These are phyloP conservation scores for Drosophila setifemur DNA, from an alignment of 1,140 invertebrate genomes.

Conservation along the genomic window DNA sequence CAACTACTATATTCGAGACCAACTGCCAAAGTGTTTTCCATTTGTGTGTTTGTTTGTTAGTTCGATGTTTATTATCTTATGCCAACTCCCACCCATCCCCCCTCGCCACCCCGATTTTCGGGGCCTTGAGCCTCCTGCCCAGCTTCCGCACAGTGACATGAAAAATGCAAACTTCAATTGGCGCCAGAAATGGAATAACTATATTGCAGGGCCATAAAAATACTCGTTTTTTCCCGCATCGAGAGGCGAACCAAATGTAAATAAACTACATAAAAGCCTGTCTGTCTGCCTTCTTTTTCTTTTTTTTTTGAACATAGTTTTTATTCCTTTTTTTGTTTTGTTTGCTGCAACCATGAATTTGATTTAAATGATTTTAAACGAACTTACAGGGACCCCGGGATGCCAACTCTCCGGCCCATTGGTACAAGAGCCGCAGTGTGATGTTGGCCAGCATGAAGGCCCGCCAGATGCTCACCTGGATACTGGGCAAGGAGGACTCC, in stretches of 20 bases:
- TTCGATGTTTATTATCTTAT: slow-evolving; percentile 14
- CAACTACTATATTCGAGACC: slow-evolving; percentile 20
- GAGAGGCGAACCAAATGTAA: slow-evolving; percentile 21
- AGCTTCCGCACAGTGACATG: slow-evolving; percentile 10
- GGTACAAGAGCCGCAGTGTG: slow-evolving; percentile 92
- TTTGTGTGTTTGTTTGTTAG: slow-evolving; percentile 22
- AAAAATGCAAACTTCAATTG: slow-evolving; percentile 44
- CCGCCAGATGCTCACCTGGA: slow-evolving; percentile 93
- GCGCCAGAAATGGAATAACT: slow-evolving; percentile 22
- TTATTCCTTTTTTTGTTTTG: no score
- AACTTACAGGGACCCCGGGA: slow-evolving; percentile 83
- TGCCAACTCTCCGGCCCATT: slow-evolving; percentile 85
- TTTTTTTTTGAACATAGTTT: neutral
- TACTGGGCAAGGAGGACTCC: slow-evolving; percentile 93
- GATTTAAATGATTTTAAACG: slow-evolving; percentile 6
- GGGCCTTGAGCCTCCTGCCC: no score
- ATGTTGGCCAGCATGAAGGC: slow-evolving; percentile 94
- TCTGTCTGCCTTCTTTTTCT: neutral
- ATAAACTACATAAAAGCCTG: slow-evolving; percentile 8
- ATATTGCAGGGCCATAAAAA: slow-evolving; percentile 10
- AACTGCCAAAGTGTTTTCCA: slow-evolving; percentile 47
- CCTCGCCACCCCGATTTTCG: no score
- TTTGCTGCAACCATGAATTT: neutral
- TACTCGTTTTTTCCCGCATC: neutral
- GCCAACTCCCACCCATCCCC: neutral